Conservation (phyloP, 2,797 vertebrate genomes). For the Tachyglossus aculeatus region DNA sequence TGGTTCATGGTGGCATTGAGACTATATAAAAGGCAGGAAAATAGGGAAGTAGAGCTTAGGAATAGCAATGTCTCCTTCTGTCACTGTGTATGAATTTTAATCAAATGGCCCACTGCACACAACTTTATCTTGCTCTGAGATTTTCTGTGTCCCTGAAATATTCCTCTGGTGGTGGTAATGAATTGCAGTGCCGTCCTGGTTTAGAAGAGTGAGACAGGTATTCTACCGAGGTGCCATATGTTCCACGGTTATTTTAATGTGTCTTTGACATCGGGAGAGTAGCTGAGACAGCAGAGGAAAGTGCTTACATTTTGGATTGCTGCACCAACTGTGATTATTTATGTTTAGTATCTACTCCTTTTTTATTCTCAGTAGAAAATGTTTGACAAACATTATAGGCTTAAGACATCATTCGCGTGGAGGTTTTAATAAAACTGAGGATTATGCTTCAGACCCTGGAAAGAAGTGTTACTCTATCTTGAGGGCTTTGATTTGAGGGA, state of each 20-base stretch:
- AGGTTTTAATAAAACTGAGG: conserved; percentile 44
- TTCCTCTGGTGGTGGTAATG: conserved; percentile 73
- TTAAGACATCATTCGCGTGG: conserved; percentile 41
- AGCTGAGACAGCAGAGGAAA: conserved; percentile 79
- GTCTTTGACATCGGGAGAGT: conserved; percentile 82
- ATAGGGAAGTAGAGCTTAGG: conserved; percentile 34
- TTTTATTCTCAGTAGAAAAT: conserved; percentile 49
- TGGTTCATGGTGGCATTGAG: conserved; percentile 29
- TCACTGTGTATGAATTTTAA: conserved; percentile 46
- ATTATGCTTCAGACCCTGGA: conserved; percentile 42
- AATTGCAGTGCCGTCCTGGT: conserved; percentile 79
- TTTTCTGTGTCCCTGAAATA: conserved; percentile 54
- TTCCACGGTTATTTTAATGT: conserved; percentile 88
- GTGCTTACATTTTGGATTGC: conserved; percentile 71
- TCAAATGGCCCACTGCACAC: conserved; percentile 23
- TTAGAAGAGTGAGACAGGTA: conserved; percentile 62
- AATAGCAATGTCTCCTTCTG: conserved; percentile 44
- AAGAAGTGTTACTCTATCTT: conserved; percentile 19
- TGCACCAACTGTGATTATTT: conserved; percentile 77
- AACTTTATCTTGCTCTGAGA: conserved; percentile 56
- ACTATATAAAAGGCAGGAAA: conserved; percentile 41
- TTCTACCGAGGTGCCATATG: conserved; percentile 84
- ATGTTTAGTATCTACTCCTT: conserved; percentile 63
- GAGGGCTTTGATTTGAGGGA: background rate
- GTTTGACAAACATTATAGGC: conserved; percentile 46